Base-by-base conservation (phyloP, 1,140 invertebrate genomes). In the Leptinotarsa defecta region DNA sequence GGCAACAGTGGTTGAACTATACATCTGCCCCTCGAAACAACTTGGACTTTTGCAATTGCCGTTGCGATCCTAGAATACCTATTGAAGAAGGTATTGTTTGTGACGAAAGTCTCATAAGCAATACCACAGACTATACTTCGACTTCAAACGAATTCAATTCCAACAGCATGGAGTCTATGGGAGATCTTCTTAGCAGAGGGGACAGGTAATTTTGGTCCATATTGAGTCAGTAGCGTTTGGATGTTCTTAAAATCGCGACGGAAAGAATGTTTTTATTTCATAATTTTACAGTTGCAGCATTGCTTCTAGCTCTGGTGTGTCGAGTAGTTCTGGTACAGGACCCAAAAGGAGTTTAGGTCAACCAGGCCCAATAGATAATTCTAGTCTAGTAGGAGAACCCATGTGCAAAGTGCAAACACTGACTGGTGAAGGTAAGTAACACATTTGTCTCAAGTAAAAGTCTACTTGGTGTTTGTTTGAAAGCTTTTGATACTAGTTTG, bases 301-400 rank as follows among this genome's bases (percentile, higher is more conserved):
- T 49, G 88, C 88, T 27, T 87, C 87, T 74, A 90, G 89, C 83
- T 90, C 89, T 72, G 90, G 90, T 19, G 88, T 90, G 3, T 88
- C 88, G 20, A 87, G 84, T 72, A 84, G 85, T 77, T 84, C 84
- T 27, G 81, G 84, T 34, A 84, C 85, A 0, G 81, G 77, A 17
- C 83, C 86, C 4, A 82, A 85, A 73, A 83, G 84, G 63, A 80
- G 83, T 61, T 84, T 82, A 17, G 81, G 85, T 0, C 86, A 86
- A 64, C 94, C 94, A 6, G 92, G 93, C 19, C 91, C 92, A 17
- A 94, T 96, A 69, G 93, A 95, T 83, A 96, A 95, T 85, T 88
- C 89, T 76, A 87, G 87, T 63, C 86, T 96, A 48, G 87, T 94
- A 4, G 89, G 89, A 3, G 85, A 88, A 62, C 88, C 90, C 81